These are phyloP conservation scores for Ectemnius cavifrons DNA, from an alignment of 2,888 invertebrate genomes.

Conservation along the genomic window DNA sequence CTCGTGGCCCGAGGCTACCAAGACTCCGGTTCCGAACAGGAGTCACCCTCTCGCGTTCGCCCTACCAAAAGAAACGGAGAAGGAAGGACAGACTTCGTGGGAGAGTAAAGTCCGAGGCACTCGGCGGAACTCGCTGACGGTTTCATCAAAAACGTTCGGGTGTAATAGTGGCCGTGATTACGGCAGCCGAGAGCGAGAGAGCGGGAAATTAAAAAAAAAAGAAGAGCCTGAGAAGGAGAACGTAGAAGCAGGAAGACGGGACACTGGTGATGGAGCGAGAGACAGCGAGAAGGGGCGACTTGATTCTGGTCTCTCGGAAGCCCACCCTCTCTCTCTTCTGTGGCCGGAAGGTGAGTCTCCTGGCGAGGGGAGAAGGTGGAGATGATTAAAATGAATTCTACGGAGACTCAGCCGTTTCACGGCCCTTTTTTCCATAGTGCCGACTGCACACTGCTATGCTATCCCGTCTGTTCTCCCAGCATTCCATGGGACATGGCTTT, in stretches of 20 bases:
- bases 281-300: not conserved
- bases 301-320: constrained; percentile 13
- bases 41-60: constrained; percentile 16
- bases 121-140: constrained; percentile 63
- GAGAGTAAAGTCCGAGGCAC: constrained; percentile 9
- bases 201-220: constrained; percentile 55
- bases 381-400: constrained; percentile 61
- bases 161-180: constrained; percentile 68
- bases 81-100: constrained; percentile 12
- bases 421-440: constrained; percentile 43
- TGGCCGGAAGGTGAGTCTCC: constrained; percentile 57
- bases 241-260: not conserved
- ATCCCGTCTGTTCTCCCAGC: constrained; percentile 14
- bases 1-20: constrained; percentile 59
- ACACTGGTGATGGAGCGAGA: constrained; percentile 2
- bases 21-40: constrained; percentile 54
- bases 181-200: constrained; percentile 46
- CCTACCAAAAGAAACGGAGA: constrained; percentile 27
- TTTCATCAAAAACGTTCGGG: constrained; percentile 71
- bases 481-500: constrained; percentile 36
- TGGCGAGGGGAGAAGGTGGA: constrained; percentile 46
- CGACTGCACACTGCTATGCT: not conserved
- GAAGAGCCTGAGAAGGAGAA: constrained; percentile 20
- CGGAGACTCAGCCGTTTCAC: constrained; percentile 49
- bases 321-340: constrained; percentile 20